Evolutionary conservation across 2,113 vertebrate genomes (phyloP), one percentile per base, ranked within the genome.

Genomic region (Capra hircus): DNA sequence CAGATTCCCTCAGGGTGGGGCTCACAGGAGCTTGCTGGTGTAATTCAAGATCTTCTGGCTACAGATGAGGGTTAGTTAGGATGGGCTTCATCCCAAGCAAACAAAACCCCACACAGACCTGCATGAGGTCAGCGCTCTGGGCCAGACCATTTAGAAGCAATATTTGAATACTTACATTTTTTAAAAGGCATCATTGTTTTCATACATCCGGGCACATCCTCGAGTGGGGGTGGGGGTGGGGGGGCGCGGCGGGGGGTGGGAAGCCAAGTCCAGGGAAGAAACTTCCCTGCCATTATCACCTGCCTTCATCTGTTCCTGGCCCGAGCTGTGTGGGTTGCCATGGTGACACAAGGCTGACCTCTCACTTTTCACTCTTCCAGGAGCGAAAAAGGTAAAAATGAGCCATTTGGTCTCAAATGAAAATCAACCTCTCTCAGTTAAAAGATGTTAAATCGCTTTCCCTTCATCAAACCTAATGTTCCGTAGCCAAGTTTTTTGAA

Each of bases 341-440:
- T 99, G 99, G 99, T 91, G 98, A 99, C 87, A 90, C 98, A 96
- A 97, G 98, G 97, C 98, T 99, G 99, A 99, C 99, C 99, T 99
- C 99, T 99, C 98, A 98, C 99, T 99, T 99, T 98, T 99, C 98
- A 98, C 98, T 99, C 98, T 99, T 99, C 97, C 97, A 99, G 98
- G 98, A 99, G 98, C 98, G 98, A 98, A 98, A 99, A 98, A 99
- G 98, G 98, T 98, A 99, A 99, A 99, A 99, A 98, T 87, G 97
- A 98, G 96, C 98, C 97, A 98, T 98, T 99, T 98, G 97, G 98
- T 98, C 98, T 99, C 94, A 94, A 98, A 98, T 98, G 98, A 98
- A 99, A 99, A 99, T 98, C 98, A 98, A 98, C 96, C 97, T 98
- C 88, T 97, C 93, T 98, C 97, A 88, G 93, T 98, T 97, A 97